Base-by-base conservation (phyloP, 2,888 invertebrate genomes). In the Euplexia lucipara region DNA sequence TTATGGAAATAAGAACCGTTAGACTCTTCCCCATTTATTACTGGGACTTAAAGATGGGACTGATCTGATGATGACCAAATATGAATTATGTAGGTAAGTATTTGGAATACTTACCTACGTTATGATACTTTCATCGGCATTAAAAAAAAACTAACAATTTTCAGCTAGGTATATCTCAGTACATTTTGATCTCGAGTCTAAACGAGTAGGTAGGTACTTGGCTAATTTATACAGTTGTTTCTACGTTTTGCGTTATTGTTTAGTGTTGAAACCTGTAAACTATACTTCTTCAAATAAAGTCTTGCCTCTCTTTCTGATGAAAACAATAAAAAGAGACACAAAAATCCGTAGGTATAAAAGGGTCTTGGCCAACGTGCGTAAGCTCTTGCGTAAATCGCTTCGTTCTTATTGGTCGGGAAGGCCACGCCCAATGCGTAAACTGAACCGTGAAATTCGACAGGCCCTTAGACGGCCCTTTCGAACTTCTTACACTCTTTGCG, bases 341-440 rank as follows among this genome's bases (percentile, higher is more conserved):
- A 69, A 63, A 75, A 62, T 51, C 61, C 30, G 77, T 83, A 83
- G 79, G 81, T 81, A 84, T 49, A 68, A 69, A 88, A 89, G 86
- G 89, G 88, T 79, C 79, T 72, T 51, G 32, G 79, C 44, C 81
- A 75, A 70, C 71, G 83, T 92, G 92, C 92, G 92, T 92, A 84
- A 77, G 71, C 78, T 89, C 88, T 92, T 95, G 95, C 95, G 95
- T 94, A 91, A 90, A 85, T 77, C 76, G 65, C 89, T 82, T 74
- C 75, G 72, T 60, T 82, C 84, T 83, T 86, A 95, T 95, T 95
- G 95, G 95, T 80, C 80, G 88, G 83, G 77, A 85, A 91, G 85
- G 86, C 93, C 91, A 87, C 95, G 95, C 95, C 95, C 93, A 87
- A 76, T 95, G 95, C 95, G 95, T 95, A 90, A 76, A 83, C 86